Percentiles rank a stretch among this genome's conserved stretches.
These are phyloP conservation scores for Vespertilio murinus DNA, from an alignment of 2,797 vertebrate genomes.

Conservation along the genomic window DNA sequence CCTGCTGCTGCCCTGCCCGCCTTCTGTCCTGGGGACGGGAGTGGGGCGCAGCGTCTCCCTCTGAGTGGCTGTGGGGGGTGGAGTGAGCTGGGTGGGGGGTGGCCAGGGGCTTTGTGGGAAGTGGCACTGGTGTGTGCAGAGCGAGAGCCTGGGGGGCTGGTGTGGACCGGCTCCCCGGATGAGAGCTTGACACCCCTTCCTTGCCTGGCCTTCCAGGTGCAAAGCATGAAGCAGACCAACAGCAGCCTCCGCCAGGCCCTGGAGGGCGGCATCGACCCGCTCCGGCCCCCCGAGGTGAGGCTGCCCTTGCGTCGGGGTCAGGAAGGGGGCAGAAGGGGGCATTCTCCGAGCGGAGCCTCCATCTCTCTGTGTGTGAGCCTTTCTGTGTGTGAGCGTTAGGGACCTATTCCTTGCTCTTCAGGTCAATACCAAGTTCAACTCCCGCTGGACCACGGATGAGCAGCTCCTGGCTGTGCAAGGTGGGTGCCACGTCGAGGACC, in stretches of 20 bases:
- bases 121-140: background rate
- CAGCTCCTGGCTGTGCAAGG: constrained; percentile 96
- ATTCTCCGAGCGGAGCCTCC: background rate
- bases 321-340: background rate
- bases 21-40: background rate
- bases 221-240: constrained; percentile 94
- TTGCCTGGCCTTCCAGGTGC: constrained; percentile 85
- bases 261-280: constrained; percentile 86
- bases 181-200: background rate
- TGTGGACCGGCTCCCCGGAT: fast-evolving
- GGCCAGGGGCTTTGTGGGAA: background rate
- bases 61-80: background rate
- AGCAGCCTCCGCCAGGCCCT: constrained; percentile 90
- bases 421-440: constrained; percentile 91
- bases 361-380: background rate
- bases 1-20: background rate
- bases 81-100: background rate
- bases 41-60: background rate
- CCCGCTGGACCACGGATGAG: constrained; percentile 95
- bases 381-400: background rate
- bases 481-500: constrained; percentile 62
- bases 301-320: too few relatives aligned
- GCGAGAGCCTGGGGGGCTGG: background rate
- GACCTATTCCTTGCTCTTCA: constrained; percentile 66
- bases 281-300: constrained; percentile 89